Evolutionary conservation across 2,113 vertebrate genomes (phyloP).

Genomic region (Carassius carassius): DNA sequence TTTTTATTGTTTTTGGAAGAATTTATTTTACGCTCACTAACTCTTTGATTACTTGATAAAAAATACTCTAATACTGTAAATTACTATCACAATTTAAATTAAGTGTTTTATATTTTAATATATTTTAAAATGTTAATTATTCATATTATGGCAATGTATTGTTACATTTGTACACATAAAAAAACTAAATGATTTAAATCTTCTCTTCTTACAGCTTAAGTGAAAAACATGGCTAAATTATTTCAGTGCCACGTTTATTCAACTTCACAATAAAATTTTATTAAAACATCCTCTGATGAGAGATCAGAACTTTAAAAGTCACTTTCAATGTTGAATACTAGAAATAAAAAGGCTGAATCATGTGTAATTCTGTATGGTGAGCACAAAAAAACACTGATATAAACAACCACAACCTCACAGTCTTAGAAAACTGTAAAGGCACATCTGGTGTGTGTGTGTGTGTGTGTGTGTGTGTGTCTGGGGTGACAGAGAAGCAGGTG

Average conservation of each 20-base stretch:
- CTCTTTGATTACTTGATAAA: neutral
- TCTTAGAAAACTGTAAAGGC: constrained; percentile 23
- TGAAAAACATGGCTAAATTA: neutral
- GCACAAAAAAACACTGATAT: neutral
- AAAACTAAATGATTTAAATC: neutral
- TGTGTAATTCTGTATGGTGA: neutral
- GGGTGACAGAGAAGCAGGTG: constrained; percentile 65
- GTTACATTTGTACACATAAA: neutral
- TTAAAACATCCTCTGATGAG: neutral
- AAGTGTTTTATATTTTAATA: no score
- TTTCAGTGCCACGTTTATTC: neutral
- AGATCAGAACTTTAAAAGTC: neutral
- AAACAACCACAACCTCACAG: constrained; percentile 28
- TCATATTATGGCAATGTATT: neutral
- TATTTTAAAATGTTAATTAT: neutral
- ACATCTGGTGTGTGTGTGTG: constrained; percentile 57
- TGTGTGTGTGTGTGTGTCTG: constrained; percentile 60
- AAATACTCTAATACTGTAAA: no score
- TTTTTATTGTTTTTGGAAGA: neutral
- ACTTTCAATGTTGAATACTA: neutral
- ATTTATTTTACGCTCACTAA: neutral
- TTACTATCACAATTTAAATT: no score
- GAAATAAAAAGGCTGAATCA: neutral
- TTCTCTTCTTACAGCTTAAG: neutral
- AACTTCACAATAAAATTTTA: neutral